Conservation (phyloP, 53 echinoderm and acorn worm species). For the Zoroaster sp. region DNA sequence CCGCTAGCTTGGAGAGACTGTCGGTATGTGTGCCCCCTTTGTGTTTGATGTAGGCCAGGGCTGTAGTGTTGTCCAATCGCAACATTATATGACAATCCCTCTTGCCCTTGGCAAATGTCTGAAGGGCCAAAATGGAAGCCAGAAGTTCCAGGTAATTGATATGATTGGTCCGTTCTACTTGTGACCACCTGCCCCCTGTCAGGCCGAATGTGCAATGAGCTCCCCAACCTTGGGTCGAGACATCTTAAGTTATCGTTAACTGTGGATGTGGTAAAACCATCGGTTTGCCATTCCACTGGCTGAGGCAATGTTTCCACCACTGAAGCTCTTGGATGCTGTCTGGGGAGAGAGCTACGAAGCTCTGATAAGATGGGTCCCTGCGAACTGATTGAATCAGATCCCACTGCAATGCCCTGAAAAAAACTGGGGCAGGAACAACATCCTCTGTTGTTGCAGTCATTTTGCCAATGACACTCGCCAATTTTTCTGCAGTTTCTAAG, state of each 20-base stretch:
- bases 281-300: constrained; percentile 27
- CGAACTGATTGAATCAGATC: constrained; percentile 28
- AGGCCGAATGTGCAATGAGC: background rate
- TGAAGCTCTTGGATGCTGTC: constrained; percentile 32
- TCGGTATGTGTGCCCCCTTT: constrained; percentile 64
- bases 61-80: constrained; percentile 73
- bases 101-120: constrained; percentile 52
- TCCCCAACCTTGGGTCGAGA: constrained; percentile 62
- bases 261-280: background rate
- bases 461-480: constrained; percentile 51
- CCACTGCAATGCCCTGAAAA: constrained; percentile 21
- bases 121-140: constrained; percentile 66
- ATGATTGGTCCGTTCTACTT: constrained; percentile 52
- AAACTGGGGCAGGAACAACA: constrained; percentile 35
- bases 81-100: constrained; percentile 45
- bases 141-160: constrained; percentile 68
- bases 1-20: constrained; percentile 28
- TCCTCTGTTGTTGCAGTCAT: constrained; percentile 32
- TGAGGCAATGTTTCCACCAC: constrained; percentile 24
- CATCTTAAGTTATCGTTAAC: constrained; percentile 56
- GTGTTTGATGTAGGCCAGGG: constrained; percentile 73
- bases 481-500: background rate
- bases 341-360: constrained; percentile 10
- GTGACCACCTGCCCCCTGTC: constrained; percentile 54
- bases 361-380: constrained; percentile 33